These are phyloP conservation scores for Callaeas wilsoni DNA, from an alignment of 2,113 vertebrate genomes.

Conservation along the genomic window DNA sequence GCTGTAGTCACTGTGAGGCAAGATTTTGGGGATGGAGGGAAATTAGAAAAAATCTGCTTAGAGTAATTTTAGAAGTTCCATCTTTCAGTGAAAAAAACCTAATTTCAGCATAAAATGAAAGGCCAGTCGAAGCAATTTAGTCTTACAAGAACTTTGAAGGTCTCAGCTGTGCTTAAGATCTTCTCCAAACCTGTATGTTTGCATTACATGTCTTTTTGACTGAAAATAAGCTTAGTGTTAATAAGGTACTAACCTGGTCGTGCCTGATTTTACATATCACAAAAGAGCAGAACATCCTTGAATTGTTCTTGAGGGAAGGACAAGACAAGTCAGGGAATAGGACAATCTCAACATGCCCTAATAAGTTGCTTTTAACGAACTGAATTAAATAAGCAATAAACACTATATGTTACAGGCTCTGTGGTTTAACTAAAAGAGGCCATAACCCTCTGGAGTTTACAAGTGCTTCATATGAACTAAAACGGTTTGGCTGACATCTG, in stretches of 20 bases:
- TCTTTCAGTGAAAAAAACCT: background rate
- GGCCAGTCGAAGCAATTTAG: background rate
- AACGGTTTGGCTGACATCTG: background rate
- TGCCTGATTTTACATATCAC: background rate
- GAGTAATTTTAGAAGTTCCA: background rate
- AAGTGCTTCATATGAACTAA: background rate
- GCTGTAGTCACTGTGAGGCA: background rate
- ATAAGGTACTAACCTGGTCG: background rate
- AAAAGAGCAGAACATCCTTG: background rate
- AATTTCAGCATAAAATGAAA: background rate
- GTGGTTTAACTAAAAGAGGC: background rate
- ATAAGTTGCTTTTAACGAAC: background rate
- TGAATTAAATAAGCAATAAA: background rate
- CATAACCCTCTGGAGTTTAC: background rate
- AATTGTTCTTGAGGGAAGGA: background rate
- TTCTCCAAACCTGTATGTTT: background rate
- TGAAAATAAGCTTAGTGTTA: background rate
- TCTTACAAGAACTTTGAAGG: background rate
- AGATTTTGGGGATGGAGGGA: background rate
- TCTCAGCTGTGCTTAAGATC: background rate
- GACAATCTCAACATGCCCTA: accelerated
- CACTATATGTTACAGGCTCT: background rate
- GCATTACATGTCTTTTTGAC: background rate
- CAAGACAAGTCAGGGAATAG: background rate
- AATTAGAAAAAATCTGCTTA: background rate